Base-by-base conservation (phyloP, 1,140 invertebrate species). In the Pseudomyrmex dendroicus region DNA sequence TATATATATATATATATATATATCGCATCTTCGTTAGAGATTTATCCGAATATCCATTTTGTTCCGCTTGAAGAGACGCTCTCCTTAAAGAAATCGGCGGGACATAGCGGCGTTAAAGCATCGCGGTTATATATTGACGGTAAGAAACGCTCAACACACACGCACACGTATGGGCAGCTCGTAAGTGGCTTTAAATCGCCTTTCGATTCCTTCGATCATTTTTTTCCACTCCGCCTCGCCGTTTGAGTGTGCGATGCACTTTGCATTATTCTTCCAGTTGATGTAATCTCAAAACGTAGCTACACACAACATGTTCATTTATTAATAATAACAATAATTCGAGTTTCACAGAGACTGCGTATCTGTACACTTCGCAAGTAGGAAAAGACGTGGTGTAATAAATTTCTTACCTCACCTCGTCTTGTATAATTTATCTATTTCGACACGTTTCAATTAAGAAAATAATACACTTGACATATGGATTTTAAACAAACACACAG, bases 131-230 rank as follows among this genome's bases (percentile, higher is more conserved):
- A 70, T 35, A 72, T 80, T 46, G 76, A 17, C 25, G 54, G 20
- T 35, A 35, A 35, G 35, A 35, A 35, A 35, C 35, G 5, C 35
- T 35, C 35, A 35, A 35, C 35, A 35, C 35, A 35, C 35, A 35
- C 35, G 3, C 46, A 10, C 25, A 9, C 25, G 50, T 77, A 9
- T 44, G 46, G 10, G 50, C 15, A 8, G 15, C 52, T 48, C 2
- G 20, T 70, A 61, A 80, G 54, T 80, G 66, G 64, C 66, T 80
- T 80, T 80, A 72, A 70, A 80, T 80, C 66, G 54, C 22, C 54
- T 61, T 61, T 80, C 66, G 44, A 44, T 46, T 70, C 54, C n/a
- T 80, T 61, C 76, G 20, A 80, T 80, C 64, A 80, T 80, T 80
- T 70, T 57, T 70, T 20, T 20, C 56, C 20, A 35, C 0, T 35